Percentiles rank a stretch among this genome's conserved stretches.
phyloP scores from a whole-genome alignment of 1,140 invertebrate genomes.

The Rhyacophila brunnea region DNA sequence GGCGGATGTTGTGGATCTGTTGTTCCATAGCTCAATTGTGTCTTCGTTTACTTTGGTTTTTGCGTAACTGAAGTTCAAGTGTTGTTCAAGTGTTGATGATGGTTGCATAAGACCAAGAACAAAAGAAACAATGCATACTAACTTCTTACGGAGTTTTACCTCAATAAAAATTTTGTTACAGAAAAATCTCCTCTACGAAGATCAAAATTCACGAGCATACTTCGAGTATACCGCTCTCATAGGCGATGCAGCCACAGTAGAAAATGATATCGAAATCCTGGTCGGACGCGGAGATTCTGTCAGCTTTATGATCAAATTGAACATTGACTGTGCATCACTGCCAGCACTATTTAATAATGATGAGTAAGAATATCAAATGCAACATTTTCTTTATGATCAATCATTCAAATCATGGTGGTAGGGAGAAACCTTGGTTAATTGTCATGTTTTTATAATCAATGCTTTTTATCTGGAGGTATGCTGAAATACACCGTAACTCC shows the following conservation, averaged over 20 bases:
- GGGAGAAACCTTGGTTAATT: too few species aligned
- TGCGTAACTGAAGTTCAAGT: not conserved
- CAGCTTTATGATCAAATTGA: constrained; percentile 50
- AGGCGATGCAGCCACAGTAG: constrained; percentile 46
- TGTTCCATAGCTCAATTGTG: too few species aligned
- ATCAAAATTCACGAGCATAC: constrained; percentile 49
- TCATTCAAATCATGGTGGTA: too few species aligned
- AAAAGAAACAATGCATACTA: too few species aligned
- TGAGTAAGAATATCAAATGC: constrained; percentile 42
- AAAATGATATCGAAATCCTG: constrained; percentile 51
- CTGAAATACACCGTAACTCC: too few species aligned
- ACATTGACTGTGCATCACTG: constrained; percentile 46
- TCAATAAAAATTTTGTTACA: constrained; percentile 28
- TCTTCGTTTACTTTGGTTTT: not conserved
- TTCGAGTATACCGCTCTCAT: constrained; percentile 53
- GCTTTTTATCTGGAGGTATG: too few species aligned
- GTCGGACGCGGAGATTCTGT: constrained; percentile 47
- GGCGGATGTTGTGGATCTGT: too few species aligned
- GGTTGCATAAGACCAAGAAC: too few species aligned
- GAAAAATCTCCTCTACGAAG: constrained; percentile 49
- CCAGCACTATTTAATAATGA: constrained; percentile 50
- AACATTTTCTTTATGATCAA: too few species aligned
- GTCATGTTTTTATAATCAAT: too few species aligned
- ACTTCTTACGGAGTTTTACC: too few species aligned
- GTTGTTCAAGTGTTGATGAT: too few species aligned